These are phyloP conservation scores for Pogonognathellus flavescens DNA, from an alignment of 1,140 invertebrate species.

Conservation along the genomic window DNA sequence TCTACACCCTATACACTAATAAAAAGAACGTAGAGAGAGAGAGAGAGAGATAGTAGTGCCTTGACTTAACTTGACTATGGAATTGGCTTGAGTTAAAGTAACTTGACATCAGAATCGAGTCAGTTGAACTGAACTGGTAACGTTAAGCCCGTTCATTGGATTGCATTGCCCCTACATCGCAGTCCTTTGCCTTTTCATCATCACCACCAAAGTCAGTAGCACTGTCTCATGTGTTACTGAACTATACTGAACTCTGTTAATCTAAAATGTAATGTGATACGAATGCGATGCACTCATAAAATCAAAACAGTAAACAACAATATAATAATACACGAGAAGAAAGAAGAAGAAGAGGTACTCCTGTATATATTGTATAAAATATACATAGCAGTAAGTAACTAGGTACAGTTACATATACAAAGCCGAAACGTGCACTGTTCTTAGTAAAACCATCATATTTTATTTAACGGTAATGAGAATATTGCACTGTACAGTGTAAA, in stretches of 20 bases:
- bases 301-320: conserved; percentile 20
- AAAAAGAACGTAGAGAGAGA: not conserved
- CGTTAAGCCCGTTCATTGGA: conserved; percentile 40
- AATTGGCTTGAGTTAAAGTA: conserved; percentile 6
- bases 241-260: conserved; percentile 24
- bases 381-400: no score
- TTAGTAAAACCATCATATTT: no score
- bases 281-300: not conserved
- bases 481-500: not conserved
- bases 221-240: conserved; percentile 39
- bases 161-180: conserved; percentile 22
- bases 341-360: not conserved
- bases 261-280: not conserved
- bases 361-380: no score
- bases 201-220: conserved; percentile 31
- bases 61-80: conserved; percentile 21
- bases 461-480: no score
- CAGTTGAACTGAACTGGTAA: conserved; percentile 17
- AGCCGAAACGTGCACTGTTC: no score
- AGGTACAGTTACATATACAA: no score
- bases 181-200: conserved; percentile 43
- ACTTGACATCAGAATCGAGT: conserved; percentile 37
- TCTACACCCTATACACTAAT: not conserved
- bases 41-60: not conserved
- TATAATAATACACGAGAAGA: not conserved